phyloP scores from a whole-genome alignment of 2,888 invertebrate genomes.

The Heteromyza rotundicornis region DNA sequence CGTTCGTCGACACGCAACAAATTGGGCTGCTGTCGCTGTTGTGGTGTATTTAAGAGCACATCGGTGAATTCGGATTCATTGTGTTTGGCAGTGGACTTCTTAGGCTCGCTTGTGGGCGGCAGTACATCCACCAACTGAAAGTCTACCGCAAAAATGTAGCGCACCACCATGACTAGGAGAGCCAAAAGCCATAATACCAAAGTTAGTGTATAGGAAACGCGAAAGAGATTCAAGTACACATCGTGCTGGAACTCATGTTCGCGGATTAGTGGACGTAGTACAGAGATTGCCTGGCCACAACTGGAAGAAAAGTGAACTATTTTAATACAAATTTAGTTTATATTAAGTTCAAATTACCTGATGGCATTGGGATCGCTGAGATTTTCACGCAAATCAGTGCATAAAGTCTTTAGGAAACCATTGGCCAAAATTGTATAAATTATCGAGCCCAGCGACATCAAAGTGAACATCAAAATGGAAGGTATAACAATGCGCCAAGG shows the following conservation, averaged over 20 bases:
- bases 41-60: slow-evolving; percentile 40
- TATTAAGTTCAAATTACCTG: slow-evolving; percentile 36
- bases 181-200: slow-evolving; percentile 50
- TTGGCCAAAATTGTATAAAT: slow-evolving; percentile 49
- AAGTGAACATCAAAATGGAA: slow-evolving; percentile 48
- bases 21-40: neutral
- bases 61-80: slow-evolving; percentile 34
- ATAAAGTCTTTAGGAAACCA: slow-evolving; percentile 44
- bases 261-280: slow-evolving; percentile 48
- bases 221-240: slow-evolving; percentile 46
- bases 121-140: slow-evolving; percentile 54
- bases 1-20: slow-evolving; percentile 25
- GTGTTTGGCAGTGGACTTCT: neutral
- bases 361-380: slow-evolving; percentile 47
- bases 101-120: slow-evolving; percentile 42
- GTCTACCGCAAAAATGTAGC: slow-evolving; percentile 52
- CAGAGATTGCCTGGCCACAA: slow-evolving; percentile 52
- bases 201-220: slow-evolving; percentile 43
- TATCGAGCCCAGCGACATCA: slow-evolving; percentile 48
- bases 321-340: neutral
- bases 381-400: slow-evolving; percentile 41
- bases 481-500: slow-evolving; percentile 60
- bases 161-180: slow-evolving; percentile 50
- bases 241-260: slow-evolving; percentile 47
- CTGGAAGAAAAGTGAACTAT: slow-evolving; percentile 29